phyloP scores from a whole-genome alignment of 2,113 vertebrate genomes.

The Pan paniscus region DNA sequence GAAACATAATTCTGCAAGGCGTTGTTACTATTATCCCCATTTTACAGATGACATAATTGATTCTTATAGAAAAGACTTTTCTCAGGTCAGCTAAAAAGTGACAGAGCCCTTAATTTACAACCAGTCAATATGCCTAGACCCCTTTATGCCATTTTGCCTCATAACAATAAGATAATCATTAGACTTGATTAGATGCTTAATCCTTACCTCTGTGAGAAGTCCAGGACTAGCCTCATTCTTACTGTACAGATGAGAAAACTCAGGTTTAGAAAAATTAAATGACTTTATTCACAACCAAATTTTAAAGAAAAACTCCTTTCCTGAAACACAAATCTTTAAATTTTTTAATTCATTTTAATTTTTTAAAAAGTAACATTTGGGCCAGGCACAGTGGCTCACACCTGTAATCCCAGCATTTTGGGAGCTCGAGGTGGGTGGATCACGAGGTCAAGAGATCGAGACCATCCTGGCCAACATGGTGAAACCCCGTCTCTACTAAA shows the following conservation, averaged over 20 bases:
- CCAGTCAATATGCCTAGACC: not conserved
- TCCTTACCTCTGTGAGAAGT: not conserved
- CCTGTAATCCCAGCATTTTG: no score
- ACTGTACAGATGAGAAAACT: not conserved
- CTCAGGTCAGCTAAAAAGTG: not conserved
- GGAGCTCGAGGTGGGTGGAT: no score
- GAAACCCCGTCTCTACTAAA: no score
- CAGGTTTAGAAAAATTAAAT: not conserved
- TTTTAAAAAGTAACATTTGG: conserved; percentile 16
- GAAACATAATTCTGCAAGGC: not conserved
- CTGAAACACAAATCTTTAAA: not conserved
- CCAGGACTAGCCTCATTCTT: not conserved
- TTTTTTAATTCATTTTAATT: not conserved
- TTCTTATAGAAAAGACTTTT: not conserved
- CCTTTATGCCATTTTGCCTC: not conserved
- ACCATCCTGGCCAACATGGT: no score
- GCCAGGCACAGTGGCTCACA: no score
- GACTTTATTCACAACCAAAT: not conserved
- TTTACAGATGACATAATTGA: not conserved
- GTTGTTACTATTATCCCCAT: not conserved
- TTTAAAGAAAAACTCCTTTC: not conserved
- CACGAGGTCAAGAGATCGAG: no score
- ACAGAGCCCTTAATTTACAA: not conserved
- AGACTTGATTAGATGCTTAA: not conserved
- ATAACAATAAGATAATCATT: not conserved